Evolutionary conservation across 2,797 vertebrate species (phyloP).

Genomic region (Huso huso): DNA sequence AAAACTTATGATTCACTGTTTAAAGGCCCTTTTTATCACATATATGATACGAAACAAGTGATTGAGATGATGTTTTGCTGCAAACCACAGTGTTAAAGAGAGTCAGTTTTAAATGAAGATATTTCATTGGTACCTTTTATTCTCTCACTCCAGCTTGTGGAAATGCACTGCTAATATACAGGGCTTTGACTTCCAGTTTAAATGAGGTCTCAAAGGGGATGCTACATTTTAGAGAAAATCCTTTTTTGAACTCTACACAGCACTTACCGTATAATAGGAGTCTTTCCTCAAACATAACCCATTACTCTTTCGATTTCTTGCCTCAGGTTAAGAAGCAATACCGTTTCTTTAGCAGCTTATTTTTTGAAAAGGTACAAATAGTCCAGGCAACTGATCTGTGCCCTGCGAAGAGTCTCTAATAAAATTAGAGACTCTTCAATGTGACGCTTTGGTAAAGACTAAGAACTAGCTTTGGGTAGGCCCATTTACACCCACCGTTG

Average conservation of each 20-base stretch:
- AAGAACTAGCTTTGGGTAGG: background rate
- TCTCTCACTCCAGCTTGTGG: conserved; percentile 1
- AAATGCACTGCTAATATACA: conserved; percentile 10
- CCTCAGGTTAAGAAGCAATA: conserved; percentile 12
- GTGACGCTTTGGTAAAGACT: conserved; percentile 7
- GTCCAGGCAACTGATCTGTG: conserved; percentile 30
- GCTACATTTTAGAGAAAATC: conserved; percentile 5
- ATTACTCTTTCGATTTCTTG: conserved; percentile 14
- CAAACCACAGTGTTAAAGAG: background rate
- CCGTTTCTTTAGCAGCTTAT: conserved; percentile 18
- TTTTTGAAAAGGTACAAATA: conserved; percentile 24
- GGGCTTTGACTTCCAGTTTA: background rate
- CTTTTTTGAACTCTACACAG: conserved; percentile 18
- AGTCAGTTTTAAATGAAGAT: conserved; percentile 6
- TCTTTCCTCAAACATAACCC: conserved; percentile 7
- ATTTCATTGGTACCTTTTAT: conserved; percentile 1
- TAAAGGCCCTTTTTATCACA: no score
- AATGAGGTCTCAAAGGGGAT: conserved; percentile 8
- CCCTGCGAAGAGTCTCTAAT: conserved; percentile 22
- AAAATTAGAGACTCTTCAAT: conserved; percentile 13
- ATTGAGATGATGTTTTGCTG: no score
- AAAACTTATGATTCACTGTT: no score
- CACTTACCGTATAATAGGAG: conserved; percentile 22
- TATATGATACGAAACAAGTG: no score
- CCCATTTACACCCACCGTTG: conserved; percentile 8